Evolutionary conservation across 2,797 vertebrate species (phyloP).

Genomic region (Gallinago nigripennis): DNA sequence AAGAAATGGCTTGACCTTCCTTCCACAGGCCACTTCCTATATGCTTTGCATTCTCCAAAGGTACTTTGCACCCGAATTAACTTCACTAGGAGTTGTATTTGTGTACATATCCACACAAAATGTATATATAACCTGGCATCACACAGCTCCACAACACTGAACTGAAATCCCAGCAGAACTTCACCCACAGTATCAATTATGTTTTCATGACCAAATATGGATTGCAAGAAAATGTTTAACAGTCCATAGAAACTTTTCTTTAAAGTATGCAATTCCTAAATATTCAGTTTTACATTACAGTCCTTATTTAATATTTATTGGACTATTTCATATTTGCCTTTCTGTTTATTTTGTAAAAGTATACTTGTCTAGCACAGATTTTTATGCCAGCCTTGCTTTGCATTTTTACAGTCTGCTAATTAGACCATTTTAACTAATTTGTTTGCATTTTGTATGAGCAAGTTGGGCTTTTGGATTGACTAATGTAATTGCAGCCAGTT

Average conservation of each 20-base stretch:
- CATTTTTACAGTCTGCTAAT: slow-evolving; percentile 85
- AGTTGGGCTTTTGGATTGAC: slow-evolving; percentile 86
- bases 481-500: slow-evolving; percentile 85
- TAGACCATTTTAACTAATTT: slow-evolving; percentile 89
- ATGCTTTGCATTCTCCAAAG: not conserved
- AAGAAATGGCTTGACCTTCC: slow-evolving; percentile 40
- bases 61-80: not conserved
- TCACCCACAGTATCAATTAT: not conserved
- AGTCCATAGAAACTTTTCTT: slow-evolving; percentile 19
- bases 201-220: not conserved
- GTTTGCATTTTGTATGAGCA: slow-evolving; percentile 88
- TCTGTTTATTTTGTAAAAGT: slow-evolving; percentile 69
- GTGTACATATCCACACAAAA: not conserved
- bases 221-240: not conserved
- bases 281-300: not conserved
- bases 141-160: not conserved
- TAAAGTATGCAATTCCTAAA: not conserved
- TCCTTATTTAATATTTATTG: slow-evolving; percentile 34
- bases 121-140: not conserved
- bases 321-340: slow-evolving; percentile 60
- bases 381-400: slow-evolving; percentile 82
- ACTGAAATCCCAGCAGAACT: slow-evolving; percentile 11
- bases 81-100: not conserved
- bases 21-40: slow-evolving; percentile 26
- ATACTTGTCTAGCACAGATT: slow-evolving; percentile 68